A percentile compares a stretch with the other conserved stretches of the same genome.
Evolutionary conservation across 2,888 invertebrate genomes (phyloP).

Genomic region (Lepetodrilus schrolli): DNA sequence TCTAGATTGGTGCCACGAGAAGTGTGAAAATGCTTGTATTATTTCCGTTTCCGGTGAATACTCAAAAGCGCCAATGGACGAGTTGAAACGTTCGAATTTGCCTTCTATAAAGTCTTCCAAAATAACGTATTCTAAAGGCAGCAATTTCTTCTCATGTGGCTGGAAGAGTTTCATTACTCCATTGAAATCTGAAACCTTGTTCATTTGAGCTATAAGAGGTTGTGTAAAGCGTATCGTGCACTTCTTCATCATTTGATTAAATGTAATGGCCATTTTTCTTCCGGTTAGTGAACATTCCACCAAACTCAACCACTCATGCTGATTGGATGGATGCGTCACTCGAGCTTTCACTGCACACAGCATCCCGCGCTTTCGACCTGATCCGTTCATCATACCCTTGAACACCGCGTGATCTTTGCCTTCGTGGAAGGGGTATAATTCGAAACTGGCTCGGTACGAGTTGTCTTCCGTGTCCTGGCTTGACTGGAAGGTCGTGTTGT

Average conservation of each 20-base stretch:
- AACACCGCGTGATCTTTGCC: slow-evolving; percentile 41
- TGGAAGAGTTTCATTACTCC: slow-evolving; percentile 34
- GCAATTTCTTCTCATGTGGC: slow-evolving; percentile 43
- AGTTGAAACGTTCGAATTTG: slow-evolving; percentile 33
- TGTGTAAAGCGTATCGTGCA: slow-evolving; percentile 31
- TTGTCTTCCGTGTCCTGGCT: slow-evolving; percentile 26
- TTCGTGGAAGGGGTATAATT: slow-evolving; percentile 47
- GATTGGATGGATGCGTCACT: slow-evolving; percentile 28
- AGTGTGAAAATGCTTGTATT: slow-evolving; percentile 46
- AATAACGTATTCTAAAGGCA: slow-evolving; percentile 35
- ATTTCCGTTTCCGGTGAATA: slow-evolving; percentile 29
- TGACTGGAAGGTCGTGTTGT: slow-evolving; percentile 42
- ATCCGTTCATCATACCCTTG: slow-evolving; percentile 43
- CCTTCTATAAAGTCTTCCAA: slow-evolving; percentile 44
- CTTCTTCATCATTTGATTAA: slow-evolving; percentile 36
- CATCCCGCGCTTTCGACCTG: slow-evolving; percentile 36
- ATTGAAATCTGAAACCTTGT: slow-evolving; percentile 42
- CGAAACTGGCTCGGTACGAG: slow-evolving; percentile 42
- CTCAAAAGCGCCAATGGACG: slow-evolving; percentile 26
- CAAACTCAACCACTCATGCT: slow-evolving; percentile 33
- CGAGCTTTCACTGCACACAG: slow-evolving; percentile 43
- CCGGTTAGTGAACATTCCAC: slow-evolving; percentile 30
- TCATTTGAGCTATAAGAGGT: slow-evolving; percentile 37
- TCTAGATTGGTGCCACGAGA: slow-evolving; percentile 41
- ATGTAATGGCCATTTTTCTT: slow-evolving; percentile 32